phyloP scores from a whole-genome alignment of 2,888 invertebrate species.

The Xylota segnis region DNA sequence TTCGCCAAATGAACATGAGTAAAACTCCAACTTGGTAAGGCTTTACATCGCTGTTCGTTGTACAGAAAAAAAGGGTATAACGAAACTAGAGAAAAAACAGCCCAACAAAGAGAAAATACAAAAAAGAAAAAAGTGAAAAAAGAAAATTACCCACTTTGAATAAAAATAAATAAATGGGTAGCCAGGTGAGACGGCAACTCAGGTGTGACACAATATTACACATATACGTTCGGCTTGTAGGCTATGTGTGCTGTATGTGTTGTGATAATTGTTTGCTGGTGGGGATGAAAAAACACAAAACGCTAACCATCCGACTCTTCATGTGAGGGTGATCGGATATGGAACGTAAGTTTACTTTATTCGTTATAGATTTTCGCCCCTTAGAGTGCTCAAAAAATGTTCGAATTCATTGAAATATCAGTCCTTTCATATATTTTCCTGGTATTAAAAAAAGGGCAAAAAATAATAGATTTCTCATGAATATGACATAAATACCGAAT shows the following conservation, averaged over 20 bases:
- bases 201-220: slow-evolving; percentile 81
- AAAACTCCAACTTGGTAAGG: slow-evolving; percentile 6
- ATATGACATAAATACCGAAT: background rate
- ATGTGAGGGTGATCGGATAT: background rate
- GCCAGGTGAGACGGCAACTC: slow-evolving; percentile 80
- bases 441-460: background rate
- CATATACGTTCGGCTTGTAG: slow-evolving; percentile 21
- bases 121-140: slow-evolving; percentile 24
- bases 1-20: slow-evolving; percentile 64
- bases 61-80: slow-evolving; percentile 4
- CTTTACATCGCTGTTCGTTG: slow-evolving; percentile 15
- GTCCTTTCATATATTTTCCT: background rate
- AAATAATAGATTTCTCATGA: background rate
- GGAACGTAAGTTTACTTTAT: background rate
- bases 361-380: background rate
- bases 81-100: background rate
- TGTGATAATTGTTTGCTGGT: slow-evolving; percentile 1
- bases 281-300: background rate
- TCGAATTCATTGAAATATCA: background rate
- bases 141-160: slow-evolving; percentile 52
- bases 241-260: slow-evolving; percentile 41
- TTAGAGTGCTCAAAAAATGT: background rate
- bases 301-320: background rate
- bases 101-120: slow-evolving; percentile 25
- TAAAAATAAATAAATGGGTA: slow-evolving; percentile 64